These are phyloP conservation scores for Agrotis exclamationis DNA, from an alignment of 2,888 invertebrate species.

Conservation along the genomic window DNA sequence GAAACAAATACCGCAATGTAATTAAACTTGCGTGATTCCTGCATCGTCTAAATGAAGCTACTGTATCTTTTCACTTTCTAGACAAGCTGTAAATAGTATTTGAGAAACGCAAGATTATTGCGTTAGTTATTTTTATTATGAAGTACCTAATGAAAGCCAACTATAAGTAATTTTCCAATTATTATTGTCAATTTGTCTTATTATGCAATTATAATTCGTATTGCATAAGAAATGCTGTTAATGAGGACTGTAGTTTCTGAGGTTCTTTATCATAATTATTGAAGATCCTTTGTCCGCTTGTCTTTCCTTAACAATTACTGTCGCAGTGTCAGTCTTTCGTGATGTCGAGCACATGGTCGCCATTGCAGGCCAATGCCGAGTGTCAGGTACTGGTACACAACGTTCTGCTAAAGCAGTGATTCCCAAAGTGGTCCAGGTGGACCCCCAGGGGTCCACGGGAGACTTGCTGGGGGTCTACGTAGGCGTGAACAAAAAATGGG, in stretches of 20 bases:
- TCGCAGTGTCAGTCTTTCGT: background rate
- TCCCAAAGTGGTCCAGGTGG: too few relatives aligned
- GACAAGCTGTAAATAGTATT: too few relatives aligned
- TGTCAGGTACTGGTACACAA: conserved; percentile 14
- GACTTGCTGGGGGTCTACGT: too few relatives aligned
- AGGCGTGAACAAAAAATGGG: too few relatives aligned
- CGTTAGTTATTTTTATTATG: too few relatives aligned
- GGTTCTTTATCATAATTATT: conserved; percentile 7
- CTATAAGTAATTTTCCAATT: background rate
- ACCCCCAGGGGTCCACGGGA: too few relatives aligned
- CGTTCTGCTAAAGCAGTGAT: too few relatives aligned
- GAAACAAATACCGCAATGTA: too few relatives aligned
- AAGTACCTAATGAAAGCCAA: too few relatives aligned
- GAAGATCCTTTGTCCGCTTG: conserved; percentile 3
- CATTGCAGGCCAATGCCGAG: background rate
- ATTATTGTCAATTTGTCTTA: conserved; percentile 12
- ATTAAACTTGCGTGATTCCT: too few relatives aligned
- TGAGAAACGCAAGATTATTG: too few relatives aligned
- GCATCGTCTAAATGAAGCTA: too few relatives aligned
- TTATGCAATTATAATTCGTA: conserved; percentile 27
- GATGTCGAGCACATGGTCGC: background rate
- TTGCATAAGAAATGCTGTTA: conserved; percentile 36
- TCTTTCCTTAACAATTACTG: background rate
- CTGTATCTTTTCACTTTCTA: background rate
- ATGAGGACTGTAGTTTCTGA: background rate